Percentiles rank a stretch among this genome's conserved stretches.
Evolutionary conservation across 2,888 invertebrate species (phyloP).

Genomic region (Himalopsyche tibetana): DNA sequence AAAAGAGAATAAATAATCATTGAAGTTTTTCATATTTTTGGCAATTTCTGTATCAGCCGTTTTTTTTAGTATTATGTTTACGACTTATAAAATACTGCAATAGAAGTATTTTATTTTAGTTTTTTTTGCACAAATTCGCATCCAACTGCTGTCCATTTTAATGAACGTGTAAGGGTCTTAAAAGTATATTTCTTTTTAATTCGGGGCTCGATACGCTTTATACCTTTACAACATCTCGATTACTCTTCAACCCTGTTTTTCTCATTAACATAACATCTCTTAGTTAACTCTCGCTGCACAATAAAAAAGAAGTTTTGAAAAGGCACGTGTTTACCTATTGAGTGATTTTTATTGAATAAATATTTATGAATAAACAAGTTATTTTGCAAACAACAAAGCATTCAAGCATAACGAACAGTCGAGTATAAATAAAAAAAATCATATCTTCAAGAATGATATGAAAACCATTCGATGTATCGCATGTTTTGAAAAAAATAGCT

Average conservation of each 20-base stretch:
- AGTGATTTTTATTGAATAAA: neutral
- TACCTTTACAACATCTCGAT: neutral
- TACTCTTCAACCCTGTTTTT: neutral
- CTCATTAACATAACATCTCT: constrained; percentile 8
- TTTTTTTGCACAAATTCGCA: too few relatives aligned
- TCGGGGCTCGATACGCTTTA: neutral
- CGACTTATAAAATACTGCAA: too few relatives aligned
- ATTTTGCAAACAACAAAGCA: neutral
- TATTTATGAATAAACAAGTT: neutral
- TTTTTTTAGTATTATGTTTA: too few relatives aligned
- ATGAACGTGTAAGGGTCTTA: neutral
- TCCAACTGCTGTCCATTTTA: neutral
- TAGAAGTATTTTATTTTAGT: too few relatives aligned
- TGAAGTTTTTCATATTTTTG: too few relatives aligned
- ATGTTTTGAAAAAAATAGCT: too few relatives aligned
- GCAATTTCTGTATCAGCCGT: too few relatives aligned
- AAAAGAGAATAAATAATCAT: too few relatives aligned
- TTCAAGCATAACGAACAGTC: neutral
- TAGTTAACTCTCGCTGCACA: neutral
- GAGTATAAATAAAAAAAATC: neutral
- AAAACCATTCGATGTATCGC: too few relatives aligned
- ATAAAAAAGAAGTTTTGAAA: neutral
- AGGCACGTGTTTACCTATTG: neutral
- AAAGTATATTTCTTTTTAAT: neutral
- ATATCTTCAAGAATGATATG: too few relatives aligned